Evolutionary conservation across 2,113 vertebrate genomes (phyloP).

Genomic region (Dasyornis broadbenti): DNA sequence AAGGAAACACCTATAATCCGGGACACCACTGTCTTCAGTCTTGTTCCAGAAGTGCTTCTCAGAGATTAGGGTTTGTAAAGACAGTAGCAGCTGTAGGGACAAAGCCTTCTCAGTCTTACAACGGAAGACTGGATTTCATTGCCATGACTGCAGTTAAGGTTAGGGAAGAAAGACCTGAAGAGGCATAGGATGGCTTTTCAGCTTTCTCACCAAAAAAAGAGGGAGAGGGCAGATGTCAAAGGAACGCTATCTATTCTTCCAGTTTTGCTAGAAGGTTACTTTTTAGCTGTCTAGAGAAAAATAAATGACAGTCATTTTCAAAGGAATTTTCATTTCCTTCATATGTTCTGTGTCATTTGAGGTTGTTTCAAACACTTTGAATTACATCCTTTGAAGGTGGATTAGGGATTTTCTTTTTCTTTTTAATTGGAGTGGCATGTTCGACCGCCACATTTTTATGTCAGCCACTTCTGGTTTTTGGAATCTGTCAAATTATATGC

Average conservation of each 20-base stretch:
- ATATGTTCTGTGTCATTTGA: not conserved
- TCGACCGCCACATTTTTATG: not conserved
- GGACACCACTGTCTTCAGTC: not conserved
- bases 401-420: not conserved
- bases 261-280: not conserved
- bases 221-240: not conserved
- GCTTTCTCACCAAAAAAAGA: not conserved
- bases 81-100: not conserved
- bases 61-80: not conserved
- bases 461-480: not conserved
- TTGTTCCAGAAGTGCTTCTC: not conserved
- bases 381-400: not conserved
- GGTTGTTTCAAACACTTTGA: not conserved
- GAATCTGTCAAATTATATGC: not conserved
- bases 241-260: not conserved
- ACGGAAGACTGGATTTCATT: not conserved
- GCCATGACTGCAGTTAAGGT: not conserved
- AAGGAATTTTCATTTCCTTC: not conserved
- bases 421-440: not conserved
- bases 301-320: not conserved
- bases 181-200: not conserved
- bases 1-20: not conserved
- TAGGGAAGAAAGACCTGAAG: not conserved
- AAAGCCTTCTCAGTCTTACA: not conserved
- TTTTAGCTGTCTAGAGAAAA: not conserved